Conservation (phyloP, 2,113 vertebrate genomes). For the Alectura lathami region DNA sequence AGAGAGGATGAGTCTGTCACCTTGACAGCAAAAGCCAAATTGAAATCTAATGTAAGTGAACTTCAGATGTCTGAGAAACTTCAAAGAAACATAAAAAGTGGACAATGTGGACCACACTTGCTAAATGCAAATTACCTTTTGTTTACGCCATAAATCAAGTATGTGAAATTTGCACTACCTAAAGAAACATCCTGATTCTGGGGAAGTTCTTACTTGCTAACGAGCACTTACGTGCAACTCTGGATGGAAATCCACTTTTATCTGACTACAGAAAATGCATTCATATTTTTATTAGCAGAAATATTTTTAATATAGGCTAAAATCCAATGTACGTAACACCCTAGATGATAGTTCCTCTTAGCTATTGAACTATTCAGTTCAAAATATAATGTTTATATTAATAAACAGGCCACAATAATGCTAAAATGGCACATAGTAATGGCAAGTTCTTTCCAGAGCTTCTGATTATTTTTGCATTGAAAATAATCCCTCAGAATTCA, state of each 20-base stretch:
- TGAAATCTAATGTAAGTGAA: not conserved
- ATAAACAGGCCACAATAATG: not conserved
- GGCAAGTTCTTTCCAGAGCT: not conserved
- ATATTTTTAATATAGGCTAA: not conserved
- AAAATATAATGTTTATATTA: not conserved
- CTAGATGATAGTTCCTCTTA: not conserved
- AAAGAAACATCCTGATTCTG: not conserved
- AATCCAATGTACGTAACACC: not conserved
- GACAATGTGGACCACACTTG: rapidly evolving
- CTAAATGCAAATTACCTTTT: not conserved
- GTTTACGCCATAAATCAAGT: not conserved
- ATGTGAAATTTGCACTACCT: not conserved
- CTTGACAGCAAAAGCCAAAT: constrained; percentile 43
- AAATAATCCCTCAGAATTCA: not conserved
- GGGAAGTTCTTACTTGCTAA: not conserved
- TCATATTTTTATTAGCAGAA: not conserved
- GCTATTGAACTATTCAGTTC: not conserved
- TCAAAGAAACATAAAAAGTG: not conserved
- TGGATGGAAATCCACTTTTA: not conserved
- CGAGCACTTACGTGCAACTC: not conserved
- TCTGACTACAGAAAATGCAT: not conserved
- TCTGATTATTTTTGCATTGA: not conserved
- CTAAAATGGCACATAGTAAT: not conserved
- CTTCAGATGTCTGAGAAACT: not conserved
- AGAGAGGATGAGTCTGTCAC: constrained; percentile 46